Conservation (phyloP, 1,140 invertebrate genomes). For the Euura saliciscinereae region DNA sequence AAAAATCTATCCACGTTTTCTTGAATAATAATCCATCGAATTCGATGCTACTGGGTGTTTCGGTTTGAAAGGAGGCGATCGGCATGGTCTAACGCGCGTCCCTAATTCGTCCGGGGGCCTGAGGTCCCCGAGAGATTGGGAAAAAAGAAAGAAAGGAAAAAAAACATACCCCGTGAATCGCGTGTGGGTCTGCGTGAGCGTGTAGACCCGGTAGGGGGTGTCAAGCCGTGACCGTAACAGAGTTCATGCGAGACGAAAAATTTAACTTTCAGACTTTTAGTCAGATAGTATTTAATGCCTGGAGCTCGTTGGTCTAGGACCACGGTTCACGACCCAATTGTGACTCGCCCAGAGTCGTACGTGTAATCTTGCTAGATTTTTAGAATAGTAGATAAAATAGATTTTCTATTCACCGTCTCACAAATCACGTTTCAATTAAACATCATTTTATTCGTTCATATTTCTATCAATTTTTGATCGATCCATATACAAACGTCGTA, state of each 20-base stretch:
- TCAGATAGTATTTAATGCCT: background rate
- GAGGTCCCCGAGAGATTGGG: background rate
- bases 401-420: background rate
- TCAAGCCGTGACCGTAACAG: conserved; percentile 3
- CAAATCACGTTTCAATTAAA: conserved; percentile 2
- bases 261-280: conserved; percentile 1
- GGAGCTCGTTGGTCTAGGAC: no score
- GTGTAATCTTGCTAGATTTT: no score
- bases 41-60: background rate
- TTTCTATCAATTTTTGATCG: no score
- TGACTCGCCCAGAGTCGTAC: no score
- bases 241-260: conserved; percentile 2
- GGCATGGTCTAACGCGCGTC: conserved; percentile 6
- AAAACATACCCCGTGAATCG: background rate
- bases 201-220: background rate
- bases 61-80: conserved; percentile 3
- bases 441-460: background rate
- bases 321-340: no score
- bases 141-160: background rate
- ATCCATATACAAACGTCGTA: no score
- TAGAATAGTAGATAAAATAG: no score
- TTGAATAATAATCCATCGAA: background rate
- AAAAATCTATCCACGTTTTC: no score
- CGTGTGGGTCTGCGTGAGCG: background rate
- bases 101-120: conserved; percentile 2